Evolutionary conservation across 2,113 vertebrate species (phyloP).

Genomic region (Aldabrachelys gigantea): DNA sequence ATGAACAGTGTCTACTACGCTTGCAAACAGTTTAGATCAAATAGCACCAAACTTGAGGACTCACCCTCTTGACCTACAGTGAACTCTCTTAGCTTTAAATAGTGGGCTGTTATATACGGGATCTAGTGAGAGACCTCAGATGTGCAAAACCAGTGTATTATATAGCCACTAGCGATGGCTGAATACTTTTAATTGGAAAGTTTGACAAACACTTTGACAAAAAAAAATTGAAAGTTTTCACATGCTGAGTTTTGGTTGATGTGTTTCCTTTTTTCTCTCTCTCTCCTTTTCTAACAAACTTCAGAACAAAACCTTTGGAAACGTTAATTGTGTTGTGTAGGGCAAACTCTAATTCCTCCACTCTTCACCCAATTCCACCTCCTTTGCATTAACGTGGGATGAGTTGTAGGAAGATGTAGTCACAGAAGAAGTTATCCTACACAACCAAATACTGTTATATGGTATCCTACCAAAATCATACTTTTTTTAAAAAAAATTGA

Average conservation of each 20-base stretch:
- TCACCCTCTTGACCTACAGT: background rate
- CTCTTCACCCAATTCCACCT: background rate
- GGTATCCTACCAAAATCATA: background rate
- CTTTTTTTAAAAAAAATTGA: background rate
- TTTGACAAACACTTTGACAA: background rate
- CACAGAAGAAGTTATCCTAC: background rate
- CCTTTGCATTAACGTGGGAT: background rate
- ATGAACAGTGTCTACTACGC: background rate
- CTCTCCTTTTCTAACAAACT: background rate
- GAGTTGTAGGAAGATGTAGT: background rate
- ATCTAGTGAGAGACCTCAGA: background rate
- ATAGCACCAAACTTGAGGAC: background rate
- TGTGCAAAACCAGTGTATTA: background rate
- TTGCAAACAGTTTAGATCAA: background rate
- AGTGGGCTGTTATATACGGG: background rate
- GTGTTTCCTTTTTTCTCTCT: background rate
- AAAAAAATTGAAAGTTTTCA: background rate
- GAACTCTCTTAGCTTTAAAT: background rate
- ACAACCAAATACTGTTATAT: too few relatives aligned
- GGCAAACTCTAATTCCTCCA: background rate
- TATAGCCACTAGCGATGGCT: background rate
- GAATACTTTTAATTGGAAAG: background rate
- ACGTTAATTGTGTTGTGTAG: background rate
- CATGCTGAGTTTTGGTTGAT: background rate
- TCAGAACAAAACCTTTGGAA: background rate